A percentile compares a stretch with the other conserved stretches of the same genome.
Evolutionary conservation across 2,888 invertebrate genomes (phyloP).

Genomic region (Coremacera marginata): DNA sequence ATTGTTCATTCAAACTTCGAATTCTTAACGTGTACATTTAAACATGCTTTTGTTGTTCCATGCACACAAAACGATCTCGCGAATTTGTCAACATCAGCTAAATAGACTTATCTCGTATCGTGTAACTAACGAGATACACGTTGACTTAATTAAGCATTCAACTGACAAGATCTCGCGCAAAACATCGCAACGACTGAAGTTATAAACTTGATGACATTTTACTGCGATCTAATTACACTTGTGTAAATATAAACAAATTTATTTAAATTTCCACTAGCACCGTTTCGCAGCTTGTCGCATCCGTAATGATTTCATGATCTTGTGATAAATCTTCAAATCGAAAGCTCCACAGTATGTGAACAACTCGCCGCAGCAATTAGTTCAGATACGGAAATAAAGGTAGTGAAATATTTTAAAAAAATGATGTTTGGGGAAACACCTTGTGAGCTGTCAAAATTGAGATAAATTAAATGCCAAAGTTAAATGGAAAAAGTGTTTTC

Average conservation of each 20-base stretch:
- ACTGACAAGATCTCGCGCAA: conserved; percentile 24
- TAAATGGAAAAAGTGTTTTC: background rate
- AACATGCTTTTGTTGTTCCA: conserved; percentile 16
- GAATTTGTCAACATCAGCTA: conserved; percentile 16
- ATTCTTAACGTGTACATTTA: conserved; percentile 16
- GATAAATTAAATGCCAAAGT: background rate
- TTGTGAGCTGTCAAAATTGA: background rate
- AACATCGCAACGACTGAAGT: conserved; percentile 12
- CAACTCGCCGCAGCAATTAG: conserved; percentile 24
- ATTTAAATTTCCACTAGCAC: conserved; percentile 15
- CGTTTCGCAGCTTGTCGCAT: conserved; percentile 30
- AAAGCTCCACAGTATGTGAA: conserved; percentile 2
- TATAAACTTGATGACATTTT: conserved; percentile 20
- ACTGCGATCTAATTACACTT: conserved; percentile 28
- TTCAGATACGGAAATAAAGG: background rate
- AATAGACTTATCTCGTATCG: background rate
- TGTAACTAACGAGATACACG: background rate
- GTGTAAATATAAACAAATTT: conserved; percentile 24
- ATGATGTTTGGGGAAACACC: background rate
- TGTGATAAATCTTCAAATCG: conserved; percentile 35
- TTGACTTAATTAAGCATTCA: conserved; percentile 28
- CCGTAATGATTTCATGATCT: conserved; percentile 24
- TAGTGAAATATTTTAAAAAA: background rate
- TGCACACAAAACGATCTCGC: conserved; percentile 8
- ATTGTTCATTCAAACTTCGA: background rate